These are phyloP conservation scores for Acleris laterana DNA, from an alignment of 2,888 invertebrate species.

Conservation along the genomic window DNA sequence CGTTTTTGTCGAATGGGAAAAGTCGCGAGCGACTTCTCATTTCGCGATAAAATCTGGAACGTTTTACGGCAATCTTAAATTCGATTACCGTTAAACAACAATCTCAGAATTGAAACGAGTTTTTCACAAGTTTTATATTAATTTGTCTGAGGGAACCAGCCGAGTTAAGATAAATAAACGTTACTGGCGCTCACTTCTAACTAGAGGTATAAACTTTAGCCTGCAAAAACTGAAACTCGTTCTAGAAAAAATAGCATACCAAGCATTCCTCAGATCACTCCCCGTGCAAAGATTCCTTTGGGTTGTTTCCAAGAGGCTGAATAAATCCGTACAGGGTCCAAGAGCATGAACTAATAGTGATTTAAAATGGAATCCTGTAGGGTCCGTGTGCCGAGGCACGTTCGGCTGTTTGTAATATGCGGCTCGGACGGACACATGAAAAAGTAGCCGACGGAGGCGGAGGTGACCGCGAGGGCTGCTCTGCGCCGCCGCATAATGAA, in stretches of 20 bases:
- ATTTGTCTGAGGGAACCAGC: conserved; percentile 30
- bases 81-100: conserved; percentile 82
- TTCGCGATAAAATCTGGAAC: conserved; percentile 82
- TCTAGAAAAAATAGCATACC: conserved; percentile 41
- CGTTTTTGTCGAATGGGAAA: conserved; percentile 83
- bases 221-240: conserved; percentile 31
- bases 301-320: conserved; percentile 39
- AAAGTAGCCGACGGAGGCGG: conserved; percentile 46
- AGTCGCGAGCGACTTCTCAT: conserved; percentile 82
- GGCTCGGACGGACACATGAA: conserved; percentile 51
- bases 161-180: background rate
- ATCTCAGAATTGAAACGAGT: conserved; percentile 65
- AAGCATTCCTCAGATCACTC: conserved; percentile 36
- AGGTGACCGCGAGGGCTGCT: conserved; percentile 65
- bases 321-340: conserved; percentile 47
- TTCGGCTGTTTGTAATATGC: conserved; percentile 64
- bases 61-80: conserved; percentile 83
- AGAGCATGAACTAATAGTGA: conserved; percentile 49
- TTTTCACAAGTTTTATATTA: conserved; percentile 49
- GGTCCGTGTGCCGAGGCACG: conserved; percentile 57
- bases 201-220: conserved; percentile 33
- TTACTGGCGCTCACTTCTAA: background rate
- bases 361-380: conserved; percentile 57
- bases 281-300: conserved; percentile 20
- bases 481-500: conserved; percentile 80